Evolutionary conservation across 2,888 invertebrate species (phyloP), one percentile per base, ranked within the genome.

Genomic region (Ochlodes sylvanus): DNA sequence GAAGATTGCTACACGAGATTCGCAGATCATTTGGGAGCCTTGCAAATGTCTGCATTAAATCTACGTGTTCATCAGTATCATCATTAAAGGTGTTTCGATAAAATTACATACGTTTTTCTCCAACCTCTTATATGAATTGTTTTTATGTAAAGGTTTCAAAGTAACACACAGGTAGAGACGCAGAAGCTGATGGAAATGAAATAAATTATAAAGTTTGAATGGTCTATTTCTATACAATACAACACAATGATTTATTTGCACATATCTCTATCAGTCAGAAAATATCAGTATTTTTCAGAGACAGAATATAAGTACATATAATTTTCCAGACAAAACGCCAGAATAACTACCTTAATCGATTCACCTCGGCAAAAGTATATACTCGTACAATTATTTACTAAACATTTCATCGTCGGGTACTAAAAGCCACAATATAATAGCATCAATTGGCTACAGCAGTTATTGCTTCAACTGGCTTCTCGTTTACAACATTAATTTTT

Each of bases 31-130:
- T 47, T 61, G 44, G 32, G 14, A 32, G 32, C 15, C 7, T 47
- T 50, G 32, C 17, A 32, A 61, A 47, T 61, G 47, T 32, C 32
- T 34, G 38, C 38, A 17, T 38, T 52, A 52, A 52, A 38, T 38
- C 38, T 12, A 38, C 7, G 6, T 12, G n/a, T 52, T 52, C 52
- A 52, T 52, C 21, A 52, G 52, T 52, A 21, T 21, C 52, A 21
- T 21, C 14, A 21, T 38, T 38, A 38, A 38, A n/a, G 38, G 12
- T 21, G 52, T 17, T 47, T 47, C 44, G 15, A 47, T 47, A 17
- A 47, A 47, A 47, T 47, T 47, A 47, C 38, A 2, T 10, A 2
- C 38, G 2, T 38, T 38, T 27, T 38, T 10, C 38, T 10, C 38
- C 38, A 38, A 38, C 38, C 2, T 38, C 9, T 12, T 12, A 38